Evolutionary conservation across 2,113 vertebrate genomes (phyloP), one percentile per base, ranked within the genome.

Genomic region (Stegastes partitus): DNA sequence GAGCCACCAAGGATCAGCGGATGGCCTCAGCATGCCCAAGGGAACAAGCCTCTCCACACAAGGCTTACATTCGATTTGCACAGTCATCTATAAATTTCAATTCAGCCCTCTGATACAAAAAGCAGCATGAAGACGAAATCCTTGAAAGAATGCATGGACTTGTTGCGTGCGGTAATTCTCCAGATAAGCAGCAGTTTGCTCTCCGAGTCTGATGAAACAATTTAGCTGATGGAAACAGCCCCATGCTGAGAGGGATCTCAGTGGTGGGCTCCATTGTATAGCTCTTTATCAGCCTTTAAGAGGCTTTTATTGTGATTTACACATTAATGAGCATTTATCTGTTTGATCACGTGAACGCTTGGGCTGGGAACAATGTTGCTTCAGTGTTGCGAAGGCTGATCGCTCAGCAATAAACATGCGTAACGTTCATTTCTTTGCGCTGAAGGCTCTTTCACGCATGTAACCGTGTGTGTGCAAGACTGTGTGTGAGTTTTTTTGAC

Each of bases 271-370:
- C 78, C 64, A 77, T 87, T 89, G 85, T 90, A 64, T 77, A 44
- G 90, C 83, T 84, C 88, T 88, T 90, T 88, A 91, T 91, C 90
- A 74, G 85, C 85, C 82, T 81, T 79, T 91, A 91, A 93, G 90
- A 89, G 82, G 86, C 89, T 92, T 92, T 91, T 78, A 87, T 92
- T 89, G 87, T 86, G 85, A 93, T 92, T 93, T 93, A 88, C 91
- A 92, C 89, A 87, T 89, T 91, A 93, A 93, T 87, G 87, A 88
- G 89, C 75, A 68, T 91, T 90, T 81, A 90, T 91, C 85, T 89
- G 86, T 93, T 89, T 86, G 87, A 87, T 90, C 87, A 87, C 82
- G 74, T 88, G 82, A 87, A 77, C 68, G 58, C 79, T 87, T 74
- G 75, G 81, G 81, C 72, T 22, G 56, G 74, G 63, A 47, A 91